phyloP scores from a whole-genome alignment of 2,797 vertebrate species.

The Manis javanica region DNA sequence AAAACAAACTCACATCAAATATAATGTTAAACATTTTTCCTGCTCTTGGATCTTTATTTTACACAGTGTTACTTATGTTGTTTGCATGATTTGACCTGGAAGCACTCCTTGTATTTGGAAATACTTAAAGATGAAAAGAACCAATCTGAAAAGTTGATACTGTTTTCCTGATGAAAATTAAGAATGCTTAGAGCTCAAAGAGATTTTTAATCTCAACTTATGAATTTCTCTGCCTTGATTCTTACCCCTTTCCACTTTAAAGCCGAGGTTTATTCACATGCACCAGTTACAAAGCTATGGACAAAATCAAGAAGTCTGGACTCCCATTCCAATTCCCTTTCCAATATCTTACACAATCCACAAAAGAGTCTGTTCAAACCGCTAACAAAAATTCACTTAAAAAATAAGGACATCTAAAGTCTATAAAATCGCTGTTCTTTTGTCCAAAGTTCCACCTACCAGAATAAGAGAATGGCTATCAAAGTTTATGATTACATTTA shows the following conservation, averaged over 20 bases:
- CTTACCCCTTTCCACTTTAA: neutral
- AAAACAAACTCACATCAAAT: constrained; percentile 54
- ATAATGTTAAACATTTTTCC: neutral
- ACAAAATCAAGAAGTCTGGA: neutral
- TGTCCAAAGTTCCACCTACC: neutral
- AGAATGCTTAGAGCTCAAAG: neutral
- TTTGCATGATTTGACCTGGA: constrained; percentile 29
- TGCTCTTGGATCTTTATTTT: constrained; percentile 38
- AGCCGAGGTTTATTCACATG: neutral
- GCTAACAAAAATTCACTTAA: neutral
- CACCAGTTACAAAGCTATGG: neutral
- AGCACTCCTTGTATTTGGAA: constrained; percentile 54
- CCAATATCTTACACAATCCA: neutral
- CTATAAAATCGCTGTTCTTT: neutral
- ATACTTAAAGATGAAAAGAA: constrained; percentile 35
- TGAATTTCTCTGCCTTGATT: neutral
- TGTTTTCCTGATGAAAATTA: neutral
- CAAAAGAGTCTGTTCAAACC: neutral
- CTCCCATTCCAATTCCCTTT: neutral
- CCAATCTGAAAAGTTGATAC: neutral
- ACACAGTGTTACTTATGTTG: neutral
- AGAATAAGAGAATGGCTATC: neutral
- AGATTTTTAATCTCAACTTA: neutral
- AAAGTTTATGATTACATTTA: neutral
- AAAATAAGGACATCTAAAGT: neutral